Evolutionary conservation across 2,888 invertebrate genomes (phyloP).

Genomic region (Hedychridium roseum): DNA sequence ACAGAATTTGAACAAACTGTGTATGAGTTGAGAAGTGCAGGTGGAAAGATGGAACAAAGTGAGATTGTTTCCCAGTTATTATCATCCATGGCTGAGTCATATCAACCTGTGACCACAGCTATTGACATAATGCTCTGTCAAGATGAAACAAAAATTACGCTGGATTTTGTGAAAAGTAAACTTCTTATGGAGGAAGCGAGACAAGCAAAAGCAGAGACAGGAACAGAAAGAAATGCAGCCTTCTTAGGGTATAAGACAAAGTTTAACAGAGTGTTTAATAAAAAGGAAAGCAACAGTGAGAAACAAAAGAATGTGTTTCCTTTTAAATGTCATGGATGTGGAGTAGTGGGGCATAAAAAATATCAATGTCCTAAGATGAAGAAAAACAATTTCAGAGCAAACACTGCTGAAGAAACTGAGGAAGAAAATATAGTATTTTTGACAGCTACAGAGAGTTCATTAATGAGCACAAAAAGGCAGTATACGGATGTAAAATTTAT

Average conservation of each 20-base stretch:
- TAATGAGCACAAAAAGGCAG: no score
- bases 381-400: background rate
- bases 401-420: background rate
- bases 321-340: conserved; percentile 2
- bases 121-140: conserved; percentile 5
- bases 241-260: no score
- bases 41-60: conserved; percentile 1
- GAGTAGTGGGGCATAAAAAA: conserved; percentile 1
- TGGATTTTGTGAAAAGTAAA: conserved; percentile 3
- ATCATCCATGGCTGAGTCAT: conserved; percentile 1
- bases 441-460: background rate
- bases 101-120: conserved; percentile 1
- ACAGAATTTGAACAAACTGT: conserved; percentile 9
- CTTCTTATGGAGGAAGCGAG: conserved; percentile 2
- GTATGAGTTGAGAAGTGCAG: conserved; percentile 1
- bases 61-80: conserved; percentile 3
- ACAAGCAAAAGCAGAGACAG: background rate
- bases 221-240: background rate
- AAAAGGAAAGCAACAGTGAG: background rate
- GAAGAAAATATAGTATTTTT: background rate
- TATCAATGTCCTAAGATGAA: background rate
- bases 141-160: background rate
- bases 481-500: conserved; percentile 2
- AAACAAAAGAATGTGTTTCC: conserved; percentile 1
- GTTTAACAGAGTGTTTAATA: background rate